Base-by-base conservation (phyloP, 2,797 vertebrate species). In the Oreortyx pictus region DNA sequence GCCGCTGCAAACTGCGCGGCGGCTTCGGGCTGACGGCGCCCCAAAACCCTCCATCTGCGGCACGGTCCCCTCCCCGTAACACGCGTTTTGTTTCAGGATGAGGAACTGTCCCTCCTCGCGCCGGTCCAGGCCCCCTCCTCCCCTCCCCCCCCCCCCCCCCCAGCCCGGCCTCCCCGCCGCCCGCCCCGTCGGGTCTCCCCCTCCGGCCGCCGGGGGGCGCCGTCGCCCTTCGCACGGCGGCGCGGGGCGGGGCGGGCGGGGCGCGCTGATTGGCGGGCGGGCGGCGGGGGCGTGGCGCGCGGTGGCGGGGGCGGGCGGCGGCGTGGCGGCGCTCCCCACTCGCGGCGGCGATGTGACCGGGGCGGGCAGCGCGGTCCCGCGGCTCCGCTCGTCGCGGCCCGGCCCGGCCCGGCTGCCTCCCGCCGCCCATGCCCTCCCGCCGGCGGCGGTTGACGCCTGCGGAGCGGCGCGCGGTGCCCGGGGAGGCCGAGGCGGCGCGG, bases 371-470 rank as follows among this genome's bases (percentile, higher is more conserved):
- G 29, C 20, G 49, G 76, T 66, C 60, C 76, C 76, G 82, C 60
- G 39, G 71, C 37, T 27, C 39, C 44, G 71, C 66, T 14, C 24
- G 47, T n/a, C 9, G 23, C 41, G 19, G 43, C 14, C 43, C 64
- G 20, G 64, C 64, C 59, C 39, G 88, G 61, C 89, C 70, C 93
- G 59, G 59, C 59, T 60, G 33, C 59, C 59, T 37, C 59, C 59
- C 59, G 59, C 44, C 33, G 27, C 65, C 89, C 92, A 93, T 93
- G 93, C 91, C 94, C 91, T 92, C 89, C 93, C 93, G 92, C 86
- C 89, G 90, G 88, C 54, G 92, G 94, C 80, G 94, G 92, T 88
- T 79, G 87, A 92, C 68, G 89, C 83, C 89, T 93, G 92, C 92
- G 92, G 88, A 84, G 80, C 74, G 50, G 60, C 27, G 60, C 60